Percentiles rank a stretch among this genome's conserved stretches.
These are phyloP conservation scores for Lophotriccus pileatus DNA, from an alignment of 2,797 vertebrate species.

Conservation along the genomic window DNA sequence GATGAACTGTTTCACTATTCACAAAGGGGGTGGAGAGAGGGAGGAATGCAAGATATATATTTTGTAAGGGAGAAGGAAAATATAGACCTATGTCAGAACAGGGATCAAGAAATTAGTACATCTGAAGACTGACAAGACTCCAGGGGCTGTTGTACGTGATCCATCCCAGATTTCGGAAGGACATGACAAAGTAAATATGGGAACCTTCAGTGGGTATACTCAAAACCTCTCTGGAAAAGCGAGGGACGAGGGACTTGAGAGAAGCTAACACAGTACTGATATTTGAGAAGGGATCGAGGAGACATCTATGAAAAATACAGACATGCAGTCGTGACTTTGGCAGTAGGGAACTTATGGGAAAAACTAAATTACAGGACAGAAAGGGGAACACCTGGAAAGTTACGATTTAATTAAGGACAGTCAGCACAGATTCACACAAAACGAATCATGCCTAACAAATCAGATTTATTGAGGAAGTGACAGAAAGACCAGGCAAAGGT, in stretches of 20 bases:
- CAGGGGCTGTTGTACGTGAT: background rate
- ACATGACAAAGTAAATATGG: constrained; percentile 32
- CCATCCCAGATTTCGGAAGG: constrained; percentile 22
- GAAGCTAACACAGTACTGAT: background rate
- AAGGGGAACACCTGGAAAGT: constrained; percentile 62
- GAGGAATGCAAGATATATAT: constrained; percentile 25
- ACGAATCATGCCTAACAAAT: constrained; percentile 59
- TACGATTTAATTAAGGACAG: constrained; percentile 69
- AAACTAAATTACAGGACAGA: constrained; percentile 44
- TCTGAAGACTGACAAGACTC: constrained; percentile 30
- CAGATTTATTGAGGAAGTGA: constrained; percentile 71
- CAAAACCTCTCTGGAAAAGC: background rate
- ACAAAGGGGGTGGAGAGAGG: background rate
- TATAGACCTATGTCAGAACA: constrained; percentile 32
- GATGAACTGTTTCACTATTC: constrained; percentile 26
- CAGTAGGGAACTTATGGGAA: background rate
- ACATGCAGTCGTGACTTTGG: constrained; percentile 25
- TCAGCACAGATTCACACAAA: constrained; percentile 51
- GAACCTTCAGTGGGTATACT: background rate
- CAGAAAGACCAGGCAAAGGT: constrained; percentile 57
- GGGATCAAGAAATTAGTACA: constrained; percentile 40
- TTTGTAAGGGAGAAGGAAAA: constrained; percentile 48
- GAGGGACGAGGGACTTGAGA: background rate
- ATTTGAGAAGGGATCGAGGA: constrained; percentile 40
- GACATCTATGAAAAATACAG: constrained; percentile 42